Percentiles rank a stretch among this genome's conserved stretches.
phyloP scores from a whole-genome alignment of 2,888 invertebrate species.

The Xanthorhoe spadicearia region DNA sequence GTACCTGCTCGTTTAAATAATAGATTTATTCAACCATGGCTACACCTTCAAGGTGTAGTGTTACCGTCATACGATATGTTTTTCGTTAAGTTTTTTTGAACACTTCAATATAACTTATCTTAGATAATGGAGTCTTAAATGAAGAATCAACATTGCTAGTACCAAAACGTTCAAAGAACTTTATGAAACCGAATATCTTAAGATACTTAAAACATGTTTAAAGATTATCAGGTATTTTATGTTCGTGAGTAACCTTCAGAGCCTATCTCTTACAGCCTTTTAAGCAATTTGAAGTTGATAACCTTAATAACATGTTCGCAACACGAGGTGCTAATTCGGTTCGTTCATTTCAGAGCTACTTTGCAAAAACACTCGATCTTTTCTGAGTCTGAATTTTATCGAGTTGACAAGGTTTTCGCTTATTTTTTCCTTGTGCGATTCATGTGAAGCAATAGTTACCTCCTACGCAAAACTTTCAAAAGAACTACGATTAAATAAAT shows the following conservation, averaged over 20 bases:
- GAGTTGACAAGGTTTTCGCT: neutral
- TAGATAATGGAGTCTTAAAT: constrained; percentile 7
- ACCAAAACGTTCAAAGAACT: neutral
- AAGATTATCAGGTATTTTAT: constrained; percentile 14
- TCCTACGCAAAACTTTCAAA: constrained; percentile 24
- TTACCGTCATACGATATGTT: constrained; percentile 64
- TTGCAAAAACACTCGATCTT: constrained; percentile 3
- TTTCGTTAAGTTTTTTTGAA: constrained; percentile 38
- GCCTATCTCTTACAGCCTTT: constrained; percentile 25
- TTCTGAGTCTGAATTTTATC: neutral
- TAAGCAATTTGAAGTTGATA: constrained; percentile 16
- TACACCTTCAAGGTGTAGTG: constrained; percentile 52
- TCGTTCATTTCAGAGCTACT: constrained; percentile 26
- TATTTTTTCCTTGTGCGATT: constrained; percentile 14
- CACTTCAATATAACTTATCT: constrained; percentile 17
- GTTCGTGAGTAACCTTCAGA: constrained; percentile 23
- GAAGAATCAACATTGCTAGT: constrained; percentile 6
- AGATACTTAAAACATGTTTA: constrained; percentile 7
- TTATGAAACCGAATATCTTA: neutral
- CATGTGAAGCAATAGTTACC: constrained; percentile 8
- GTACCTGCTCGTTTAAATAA: constrained; percentile 74
- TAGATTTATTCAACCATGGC: constrained; percentile 57
- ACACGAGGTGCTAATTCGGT: constrained; percentile 32
- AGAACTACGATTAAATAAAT: constrained; percentile 4
- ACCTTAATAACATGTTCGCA: constrained; percentile 31